A percentile compares a stretch with the other conserved stretches of the same genome.
Conservation (phyloP, 2,113 vertebrate species). For the Himantopus leucocephalus region DNA sequence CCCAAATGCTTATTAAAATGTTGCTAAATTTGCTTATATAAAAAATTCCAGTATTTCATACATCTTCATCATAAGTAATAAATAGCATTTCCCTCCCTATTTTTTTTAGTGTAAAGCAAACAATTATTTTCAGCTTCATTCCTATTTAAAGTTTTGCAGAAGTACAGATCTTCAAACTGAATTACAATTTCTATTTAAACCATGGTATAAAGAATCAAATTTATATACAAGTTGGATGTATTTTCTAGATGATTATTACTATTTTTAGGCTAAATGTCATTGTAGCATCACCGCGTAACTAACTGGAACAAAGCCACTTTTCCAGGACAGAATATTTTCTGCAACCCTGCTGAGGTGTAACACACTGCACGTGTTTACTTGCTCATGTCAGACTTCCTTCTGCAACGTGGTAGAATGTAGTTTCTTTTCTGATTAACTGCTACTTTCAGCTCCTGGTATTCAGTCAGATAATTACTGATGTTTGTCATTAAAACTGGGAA, state of each 20-base stretch:
- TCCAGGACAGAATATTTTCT: background rate
- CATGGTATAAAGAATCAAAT: background rate
- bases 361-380: background rate
- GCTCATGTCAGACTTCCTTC: background rate
- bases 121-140: background rate
- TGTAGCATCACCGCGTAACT: background rate
- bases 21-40: background rate
- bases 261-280: background rate
- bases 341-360: background rate
- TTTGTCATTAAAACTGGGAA: background rate
- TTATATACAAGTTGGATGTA: background rate
- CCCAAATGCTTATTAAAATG: background rate
- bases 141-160: background rate
- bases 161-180: background rate
- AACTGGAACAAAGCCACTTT: background rate
- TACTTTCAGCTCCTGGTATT: background rate
- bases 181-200: background rate
- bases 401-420: accelerated
- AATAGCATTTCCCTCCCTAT: background rate
- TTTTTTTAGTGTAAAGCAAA: background rate
- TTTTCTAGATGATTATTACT: background rate
- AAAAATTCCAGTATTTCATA: background rate
- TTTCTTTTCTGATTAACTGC: background rate
- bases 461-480: background rate
- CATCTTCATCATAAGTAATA: background rate